Evolutionary conservation across 2,888 invertebrate species (phyloP), one percentile per base, ranked within the genome.

Genomic region (Stratiomys singularior): DNA sequence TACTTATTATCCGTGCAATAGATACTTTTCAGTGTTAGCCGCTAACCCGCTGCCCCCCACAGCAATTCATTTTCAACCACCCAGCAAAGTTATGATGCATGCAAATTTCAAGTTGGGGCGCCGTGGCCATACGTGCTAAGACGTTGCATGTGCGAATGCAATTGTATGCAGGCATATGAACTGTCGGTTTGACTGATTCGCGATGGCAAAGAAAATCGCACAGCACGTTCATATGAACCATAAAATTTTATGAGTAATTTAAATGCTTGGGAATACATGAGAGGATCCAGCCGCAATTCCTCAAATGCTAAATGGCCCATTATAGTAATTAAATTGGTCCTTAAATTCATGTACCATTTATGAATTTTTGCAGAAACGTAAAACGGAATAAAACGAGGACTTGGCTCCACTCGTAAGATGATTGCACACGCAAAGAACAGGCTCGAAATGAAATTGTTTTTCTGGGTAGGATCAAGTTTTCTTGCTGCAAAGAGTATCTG

Each of bases 1-100:
- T 69, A 79, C 76, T 79, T 77, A 77, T 64, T 64, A 64, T 64
- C 23, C 64, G n/a, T 64, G 30, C 64, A 27, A 18, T n/a, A 25
- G 60, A 15, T 21, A 60, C 60, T 18, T 64, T 18, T 64, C 13
- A 5, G 64, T 5, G 27, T 64, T 64, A 15, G 15, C 13, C 25
- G 28, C 23, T 64, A 30, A 30, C 64, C 30, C n/a, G n/a, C n/a
- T 30, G 15, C 3, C 13, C 13, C 30, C 15, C 28, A 64, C 27
- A 28, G 28, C 64, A 30, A 64, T 27, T 64, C 67, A 67, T 46
- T 46, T 44, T 21, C 44, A 21, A 67, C n/a, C 3, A 15, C 46
- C 47, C 52, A 21, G 23, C n/a, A 47, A 67, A 44, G 28, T 69
- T 47, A 47, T 46, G 47, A 52, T 47, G 47, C 46, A 71, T 71